These are phyloP conservation scores for Amblyopsis rosae DNA, from an alignment of 2,113 vertebrate species.

Conservation along the genomic window DNA sequence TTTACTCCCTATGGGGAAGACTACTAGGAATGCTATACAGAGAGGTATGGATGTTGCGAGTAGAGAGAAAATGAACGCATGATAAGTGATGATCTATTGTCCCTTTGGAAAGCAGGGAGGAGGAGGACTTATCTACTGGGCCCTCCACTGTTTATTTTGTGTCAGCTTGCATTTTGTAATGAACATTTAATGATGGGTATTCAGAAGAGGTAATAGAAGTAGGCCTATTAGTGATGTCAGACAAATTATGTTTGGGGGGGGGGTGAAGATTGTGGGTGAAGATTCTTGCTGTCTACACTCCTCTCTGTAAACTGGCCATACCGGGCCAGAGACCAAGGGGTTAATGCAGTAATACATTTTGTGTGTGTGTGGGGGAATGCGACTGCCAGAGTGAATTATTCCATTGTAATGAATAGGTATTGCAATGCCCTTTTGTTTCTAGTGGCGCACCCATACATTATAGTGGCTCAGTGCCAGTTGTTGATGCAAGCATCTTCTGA, in stretches of 20 bases:
- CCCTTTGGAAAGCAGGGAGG: constrained; percentile 2
- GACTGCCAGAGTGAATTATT: not conserved
- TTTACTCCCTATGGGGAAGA: not conserved
- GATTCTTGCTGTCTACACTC: too few species aligned
- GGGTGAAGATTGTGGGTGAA: not conserved
- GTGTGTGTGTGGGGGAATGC: not conserved
- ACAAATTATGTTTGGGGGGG: not conserved
- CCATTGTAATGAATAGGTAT: constrained; percentile 9
- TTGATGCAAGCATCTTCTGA: constrained; percentile 38
- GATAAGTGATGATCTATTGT: constrained; percentile 21
- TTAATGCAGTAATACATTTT: not conserved
- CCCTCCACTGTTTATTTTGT: not conserved
- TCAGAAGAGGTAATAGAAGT: constrained; percentile 24
- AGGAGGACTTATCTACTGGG: constrained; percentile 26
- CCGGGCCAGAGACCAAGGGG: not conserved
- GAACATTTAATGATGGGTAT: constrained; percentile 30
- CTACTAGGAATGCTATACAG: not conserved
- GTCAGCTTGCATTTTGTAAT: not conserved
- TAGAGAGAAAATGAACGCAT: constrained; percentile 9
- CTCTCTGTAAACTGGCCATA: not conserved
- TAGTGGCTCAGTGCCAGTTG: constrained; percentile 17
- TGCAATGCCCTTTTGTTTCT: constrained; percentile 37
- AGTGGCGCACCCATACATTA: constrained; percentile 32
- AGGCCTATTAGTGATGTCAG: not conserved
- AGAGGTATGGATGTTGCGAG: not conserved